Evolutionary conservation across 2,888 invertebrate genomes (phyloP).

Genomic region (Serrognathus titanus): DNA sequence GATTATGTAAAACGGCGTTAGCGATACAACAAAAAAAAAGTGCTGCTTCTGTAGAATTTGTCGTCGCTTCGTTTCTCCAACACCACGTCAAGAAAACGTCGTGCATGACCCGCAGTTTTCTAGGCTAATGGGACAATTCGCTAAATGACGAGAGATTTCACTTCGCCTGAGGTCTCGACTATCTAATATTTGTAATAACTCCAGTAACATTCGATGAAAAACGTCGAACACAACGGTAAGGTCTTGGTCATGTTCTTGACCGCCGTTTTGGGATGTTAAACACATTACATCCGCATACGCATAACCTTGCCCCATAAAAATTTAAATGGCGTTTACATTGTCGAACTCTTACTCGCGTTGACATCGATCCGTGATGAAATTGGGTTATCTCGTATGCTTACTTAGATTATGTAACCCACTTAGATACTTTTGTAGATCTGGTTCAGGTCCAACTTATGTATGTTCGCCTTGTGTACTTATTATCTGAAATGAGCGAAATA

Average conservation of each 20-base stretch:
- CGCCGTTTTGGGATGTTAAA: slow-evolving; percentile 13
- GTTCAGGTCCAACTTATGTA: slow-evolving; percentile 12
- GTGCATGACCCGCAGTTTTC: slow-evolving; percentile 34
- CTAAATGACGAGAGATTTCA: slow-evolving; percentile 35
- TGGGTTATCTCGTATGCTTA: slow-evolving; percentile 20
- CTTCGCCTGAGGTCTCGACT: slow-evolving; percentile 35
- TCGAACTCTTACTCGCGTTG: slow-evolving; percentile 12
- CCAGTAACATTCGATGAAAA: slow-evolving; percentile 24
- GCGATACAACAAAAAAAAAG: background rate
- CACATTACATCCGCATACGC: slow-evolving; percentile 19
- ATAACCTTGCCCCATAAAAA: slow-evolving; percentile 21
- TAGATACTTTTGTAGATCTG: slow-evolving; percentile 17
- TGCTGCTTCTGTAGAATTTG: background rate
- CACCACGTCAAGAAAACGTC: slow-evolving; percentile 18
- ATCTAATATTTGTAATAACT: slow-evolving; percentile 33
- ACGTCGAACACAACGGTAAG: slow-evolving; percentile 11
- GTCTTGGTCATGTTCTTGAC: slow-evolving; percentile 21
- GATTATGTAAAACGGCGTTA: background rate
- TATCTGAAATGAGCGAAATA: background rate
- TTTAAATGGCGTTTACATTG: slow-evolving; percentile 15
- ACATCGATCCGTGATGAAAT: slow-evolving; percentile 18
- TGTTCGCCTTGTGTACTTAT: background rate
- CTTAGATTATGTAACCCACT: slow-evolving; percentile 19
- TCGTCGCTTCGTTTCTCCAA: slow-evolving; percentile 7
- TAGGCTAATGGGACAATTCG: slow-evolving; percentile 39